Evolutionary conservation across 2,113 vertebrate species (phyloP).

Genomic region (Chaetops frenatus): DNA sequence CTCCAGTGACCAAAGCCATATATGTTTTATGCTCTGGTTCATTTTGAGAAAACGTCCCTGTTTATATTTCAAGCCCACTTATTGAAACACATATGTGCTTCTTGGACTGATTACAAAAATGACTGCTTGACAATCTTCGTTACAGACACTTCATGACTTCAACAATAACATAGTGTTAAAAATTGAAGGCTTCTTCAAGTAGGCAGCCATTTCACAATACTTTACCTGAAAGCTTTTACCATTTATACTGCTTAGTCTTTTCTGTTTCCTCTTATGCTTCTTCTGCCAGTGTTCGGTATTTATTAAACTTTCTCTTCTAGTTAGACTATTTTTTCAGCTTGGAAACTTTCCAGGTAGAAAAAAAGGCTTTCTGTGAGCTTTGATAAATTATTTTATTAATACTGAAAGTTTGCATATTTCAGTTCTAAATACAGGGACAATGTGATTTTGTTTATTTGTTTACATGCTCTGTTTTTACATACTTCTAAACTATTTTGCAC

Average conservation of each 20-base stretch:
- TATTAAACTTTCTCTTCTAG: background rate
- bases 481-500: background rate
- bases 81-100: background rate
- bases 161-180: background rate
- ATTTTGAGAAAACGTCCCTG: background rate
- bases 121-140: background rate
- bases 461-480: background rate
- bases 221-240: background rate
- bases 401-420: background rate
- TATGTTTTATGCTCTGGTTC: background rate
- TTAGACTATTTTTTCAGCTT: background rate
- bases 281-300: background rate
- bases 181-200: background rate
- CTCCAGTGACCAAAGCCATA: background rate
- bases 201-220: background rate
- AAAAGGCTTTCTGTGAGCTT: background rate
- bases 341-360: background rate
- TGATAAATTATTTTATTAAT: background rate
- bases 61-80: background rate
- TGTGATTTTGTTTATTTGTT: background rate
- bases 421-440: background rate
- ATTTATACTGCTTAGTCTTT: background rate
- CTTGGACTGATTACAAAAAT: background rate
- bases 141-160: background rate
- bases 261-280: background rate